Percentiles rank a stretch among this genome's conserved stretches.
phyloP scores from a whole-genome alignment of 2,113 vertebrate genomes.

The Sapayoa aenigma region DNA sequence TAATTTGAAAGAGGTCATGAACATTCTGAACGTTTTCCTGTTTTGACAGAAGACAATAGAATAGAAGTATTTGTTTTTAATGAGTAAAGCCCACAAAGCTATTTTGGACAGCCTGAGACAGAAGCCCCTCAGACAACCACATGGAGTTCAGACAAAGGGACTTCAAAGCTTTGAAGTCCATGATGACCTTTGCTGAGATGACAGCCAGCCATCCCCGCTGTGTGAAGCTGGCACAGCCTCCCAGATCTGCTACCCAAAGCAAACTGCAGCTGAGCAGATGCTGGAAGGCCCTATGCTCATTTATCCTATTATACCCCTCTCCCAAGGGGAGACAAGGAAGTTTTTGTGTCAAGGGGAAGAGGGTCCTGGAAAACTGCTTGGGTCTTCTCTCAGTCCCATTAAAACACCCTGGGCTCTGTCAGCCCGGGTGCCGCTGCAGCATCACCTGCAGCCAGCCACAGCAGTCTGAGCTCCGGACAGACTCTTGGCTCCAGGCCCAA shows the following conservation, averaged over 20 bases:
- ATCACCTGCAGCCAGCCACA: not conserved
- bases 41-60: not conserved
- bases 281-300: not conserved
- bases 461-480: not conserved
- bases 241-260: not conserved
- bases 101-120: not conserved
- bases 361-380: not conserved
- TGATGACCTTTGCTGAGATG: not conserved
- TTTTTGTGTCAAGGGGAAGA: not conserved
- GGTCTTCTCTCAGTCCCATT: not conserved
- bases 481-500: not conserved
- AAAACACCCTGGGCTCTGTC: not conserved
- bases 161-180: not conserved
- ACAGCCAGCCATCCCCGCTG: accelerated
- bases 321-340: not conserved
- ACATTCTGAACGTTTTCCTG: not conserved
- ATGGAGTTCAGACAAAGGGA: not conserved
- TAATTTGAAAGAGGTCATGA: not conserved
- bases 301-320: not conserved
- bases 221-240: not conserved
- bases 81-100: not conserved
- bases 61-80: not conserved
- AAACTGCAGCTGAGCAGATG: not conserved
- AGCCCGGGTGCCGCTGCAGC: accelerated
- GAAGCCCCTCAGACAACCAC: not conserved